Evolutionary conservation across 1,140 invertebrate genomes (phyloP), one percentile per base, ranked within the genome.

Genomic region (Drosophila ananassae): DNA sequence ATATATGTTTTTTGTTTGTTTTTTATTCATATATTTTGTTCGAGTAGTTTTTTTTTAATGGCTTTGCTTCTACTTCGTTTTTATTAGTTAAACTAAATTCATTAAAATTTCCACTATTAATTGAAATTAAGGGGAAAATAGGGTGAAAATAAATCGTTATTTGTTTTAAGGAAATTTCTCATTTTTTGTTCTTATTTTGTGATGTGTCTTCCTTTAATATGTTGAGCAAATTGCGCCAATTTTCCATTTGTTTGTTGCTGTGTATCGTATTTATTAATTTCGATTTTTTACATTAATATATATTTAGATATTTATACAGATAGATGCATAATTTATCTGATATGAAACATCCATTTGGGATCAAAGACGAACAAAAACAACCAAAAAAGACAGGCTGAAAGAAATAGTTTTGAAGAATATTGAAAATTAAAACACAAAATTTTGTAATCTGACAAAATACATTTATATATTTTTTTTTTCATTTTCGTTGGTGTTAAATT

Each of bases 191-290:
- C 0, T 28, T 28, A 6, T 13, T 41, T 10, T 39, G 28, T 53
- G 12, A 30, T 54, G 21, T 61, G 48, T 69, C n/a, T 48, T 37
- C 39, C 17, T 60, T 68, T 59, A 67, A 78, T 79, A 54, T 69
- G 59, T 85, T 84, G 80, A 84, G 80, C 80, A 84, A 84, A 80
- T 85, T 77, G 74, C 77, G 61, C 72, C 76, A 79, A 79, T 79
- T 78, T 25, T 56, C 54, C 51, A 41, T 58, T 50, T 73, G 12
- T 22, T 8, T 21, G 5, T 44, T 44, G 4, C 13, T 17, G 41
- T 46, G 51, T 32, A 44, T 52, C 13, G 44, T 47, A 22, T 47
- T 24, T 48, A 12, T 48, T 28, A 22, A 22, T 47, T 30, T 59
- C 39, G 12, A 24, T 55, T 24, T 67, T 73, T 63, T 73, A 63